Conservation (phyloP, 2,113 vertebrate species). For the Pluvianellus socialis region DNA sequence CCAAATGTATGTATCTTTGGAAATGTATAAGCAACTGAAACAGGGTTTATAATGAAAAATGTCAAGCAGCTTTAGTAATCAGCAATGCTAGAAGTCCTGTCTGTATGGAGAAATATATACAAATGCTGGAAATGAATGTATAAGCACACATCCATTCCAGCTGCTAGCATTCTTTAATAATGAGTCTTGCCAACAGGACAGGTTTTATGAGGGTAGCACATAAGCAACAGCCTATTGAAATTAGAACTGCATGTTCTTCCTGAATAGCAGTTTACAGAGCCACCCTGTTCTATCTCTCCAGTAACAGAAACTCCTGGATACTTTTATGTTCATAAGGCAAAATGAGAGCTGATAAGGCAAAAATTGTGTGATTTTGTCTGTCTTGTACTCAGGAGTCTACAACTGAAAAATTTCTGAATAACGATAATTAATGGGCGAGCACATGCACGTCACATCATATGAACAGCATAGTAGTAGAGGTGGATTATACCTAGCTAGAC, state of each 20-base stretch:
- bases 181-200: background rate
- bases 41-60: background rate
- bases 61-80: background rate
- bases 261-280: background rate
- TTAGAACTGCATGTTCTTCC: background rate
- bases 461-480: background rate
- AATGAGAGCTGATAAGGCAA: background rate
- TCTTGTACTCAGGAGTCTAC: background rate
- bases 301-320: background rate
- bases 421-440: background rate
- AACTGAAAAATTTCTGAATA: background rate
- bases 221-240: background rate
- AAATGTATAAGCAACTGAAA: background rate
- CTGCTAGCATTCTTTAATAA: background rate
- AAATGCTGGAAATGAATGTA: background rate
- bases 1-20: background rate
- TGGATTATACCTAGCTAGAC: background rate
- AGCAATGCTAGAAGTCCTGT: background rate
- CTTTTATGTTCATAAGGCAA: background rate
- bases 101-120: background rate
- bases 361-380: background rate
- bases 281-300: background rate
- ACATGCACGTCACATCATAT: background rate
- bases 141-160: background rate
- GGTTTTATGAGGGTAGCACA: background rate